These are phyloP conservation scores for Pachymerium ferrugineum DNA, from an alignment of 2,888 invertebrate genomes.

Conservation along the genomic window DNA sequence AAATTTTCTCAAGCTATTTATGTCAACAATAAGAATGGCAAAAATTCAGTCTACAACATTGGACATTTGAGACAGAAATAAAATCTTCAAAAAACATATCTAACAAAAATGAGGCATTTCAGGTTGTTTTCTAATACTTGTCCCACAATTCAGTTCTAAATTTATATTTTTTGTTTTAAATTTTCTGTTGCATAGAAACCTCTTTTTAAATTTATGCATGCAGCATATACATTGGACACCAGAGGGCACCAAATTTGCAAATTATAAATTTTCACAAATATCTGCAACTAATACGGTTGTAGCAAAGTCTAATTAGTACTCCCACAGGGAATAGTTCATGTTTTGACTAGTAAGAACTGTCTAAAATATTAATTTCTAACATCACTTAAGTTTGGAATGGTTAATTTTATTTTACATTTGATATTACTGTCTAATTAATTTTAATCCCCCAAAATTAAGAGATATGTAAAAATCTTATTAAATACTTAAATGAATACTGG, in stretches of 20 bases:
- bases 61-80: conserved; percentile 5
- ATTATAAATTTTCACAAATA: neutral
- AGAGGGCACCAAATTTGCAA: neutral
- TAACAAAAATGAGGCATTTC: neutral
- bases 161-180: neutral
- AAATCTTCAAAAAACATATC: too few species aligned
- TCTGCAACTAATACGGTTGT: neutral
- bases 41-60: neutral
- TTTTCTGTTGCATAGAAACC: neutral
- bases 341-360: too few species aligned
- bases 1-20: conserved; percentile 1
- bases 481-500: neutral
- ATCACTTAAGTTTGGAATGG: too few species aligned
- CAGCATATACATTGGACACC: conserved; percentile 4
- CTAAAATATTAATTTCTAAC: too few species aligned
- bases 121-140: neutral
- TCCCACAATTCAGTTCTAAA: neutral
- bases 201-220: neutral
- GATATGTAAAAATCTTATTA: neutral
- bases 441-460: neutral
- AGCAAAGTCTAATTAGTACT: neutral
- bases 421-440: neutral
- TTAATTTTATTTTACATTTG: too few species aligned
- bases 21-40: neutral
- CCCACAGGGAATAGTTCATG: conserved; percentile 7